Conservation (phyloP, 1,140 invertebrate genomes). For the Drosophila mojavensis region DNA sequence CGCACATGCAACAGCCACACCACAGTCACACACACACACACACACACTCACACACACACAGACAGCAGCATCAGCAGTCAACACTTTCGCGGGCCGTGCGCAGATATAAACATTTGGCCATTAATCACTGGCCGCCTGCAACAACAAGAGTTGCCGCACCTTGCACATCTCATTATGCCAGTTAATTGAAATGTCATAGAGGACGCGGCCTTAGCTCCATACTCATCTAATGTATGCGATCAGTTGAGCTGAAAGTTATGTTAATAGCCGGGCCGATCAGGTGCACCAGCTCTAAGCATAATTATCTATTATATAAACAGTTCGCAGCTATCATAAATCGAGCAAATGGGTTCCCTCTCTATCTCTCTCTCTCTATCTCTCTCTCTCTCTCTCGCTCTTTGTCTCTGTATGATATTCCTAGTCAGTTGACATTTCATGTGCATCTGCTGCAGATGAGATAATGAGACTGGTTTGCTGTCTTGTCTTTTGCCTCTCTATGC, state of each 20-base stretch:
- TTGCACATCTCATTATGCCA: conserved; percentile 51
- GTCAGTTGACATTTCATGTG: too few species aligned
- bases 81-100: conserved; percentile 46
- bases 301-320: too few species aligned
- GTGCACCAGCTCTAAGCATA: too few species aligned
- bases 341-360: too few species aligned
- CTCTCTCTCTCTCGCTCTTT: not conserved
- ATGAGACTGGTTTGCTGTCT: too few species aligned
- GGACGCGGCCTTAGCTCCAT: not conserved
- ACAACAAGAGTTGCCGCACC: conserved; percentile 44
- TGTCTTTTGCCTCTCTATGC: not conserved
- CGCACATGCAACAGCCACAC: conserved; percentile 4
- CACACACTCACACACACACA: not conserved
- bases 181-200: conserved; percentile 55
- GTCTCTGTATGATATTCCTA: not conserved
- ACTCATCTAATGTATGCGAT: not conserved
- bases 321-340: too few species aligned
- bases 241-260: not conserved
- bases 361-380: too few species aligned
- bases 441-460: too few species aligned
- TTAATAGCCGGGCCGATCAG: not conserved
- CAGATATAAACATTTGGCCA: conserved; percentile 45
- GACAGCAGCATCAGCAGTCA: conserved; percentile 25
- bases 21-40: not conserved
- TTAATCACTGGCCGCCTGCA: conserved; percentile 53